A percentile compares a stretch with the other conserved stretches of the same genome.
Evolutionary conservation across 1,140 invertebrate genomes (phyloP).

Genomic region (Saccostrea cuccullata): DNA sequence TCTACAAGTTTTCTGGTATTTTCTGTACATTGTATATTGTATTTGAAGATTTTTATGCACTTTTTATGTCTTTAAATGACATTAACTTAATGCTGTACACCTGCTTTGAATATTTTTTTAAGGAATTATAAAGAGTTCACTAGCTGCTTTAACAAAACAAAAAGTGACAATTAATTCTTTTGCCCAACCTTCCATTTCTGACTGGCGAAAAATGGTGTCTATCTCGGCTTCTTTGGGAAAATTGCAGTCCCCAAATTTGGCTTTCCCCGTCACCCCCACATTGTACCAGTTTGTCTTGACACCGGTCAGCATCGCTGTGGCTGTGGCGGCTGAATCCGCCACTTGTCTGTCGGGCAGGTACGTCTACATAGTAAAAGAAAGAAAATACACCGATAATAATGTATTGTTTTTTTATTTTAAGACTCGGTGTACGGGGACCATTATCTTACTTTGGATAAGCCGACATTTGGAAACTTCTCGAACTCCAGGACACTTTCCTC

Average conservation of each 20-base stretch:
- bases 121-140: too few relatives aligned
- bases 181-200: conserved; percentile 51
- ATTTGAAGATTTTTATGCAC: too few relatives aligned
- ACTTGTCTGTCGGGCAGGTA: conserved; percentile 93
- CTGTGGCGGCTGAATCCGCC: conserved; percentile 92
- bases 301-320: conserved; percentile 91
- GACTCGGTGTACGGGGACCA: neutral
- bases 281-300: conserved; percentile 91
- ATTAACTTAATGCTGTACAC: too few relatives aligned
- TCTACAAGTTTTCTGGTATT: too few relatives aligned
- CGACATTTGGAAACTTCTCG: conserved; percentile 91
- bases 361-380: conserved; percentile 82
- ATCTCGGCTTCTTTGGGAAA: conserved; percentile 74
- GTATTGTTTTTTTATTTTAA: neutral
- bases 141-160: neutral
- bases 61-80: too few relatives aligned
- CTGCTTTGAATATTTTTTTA: too few relatives aligned
- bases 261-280: conserved; percentile 87
- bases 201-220: conserved; percentile 82
- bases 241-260: conserved; percentile 78
- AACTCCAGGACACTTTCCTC: conserved; percentile 87
- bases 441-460: conserved; percentile 87
- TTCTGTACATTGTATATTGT: too few relatives aligned
- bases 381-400: neutral
- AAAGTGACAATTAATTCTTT: neutral